phyloP scores from a whole-genome alignment of 1,140 invertebrate genomes.

The Pogonus chalceus region DNA sequence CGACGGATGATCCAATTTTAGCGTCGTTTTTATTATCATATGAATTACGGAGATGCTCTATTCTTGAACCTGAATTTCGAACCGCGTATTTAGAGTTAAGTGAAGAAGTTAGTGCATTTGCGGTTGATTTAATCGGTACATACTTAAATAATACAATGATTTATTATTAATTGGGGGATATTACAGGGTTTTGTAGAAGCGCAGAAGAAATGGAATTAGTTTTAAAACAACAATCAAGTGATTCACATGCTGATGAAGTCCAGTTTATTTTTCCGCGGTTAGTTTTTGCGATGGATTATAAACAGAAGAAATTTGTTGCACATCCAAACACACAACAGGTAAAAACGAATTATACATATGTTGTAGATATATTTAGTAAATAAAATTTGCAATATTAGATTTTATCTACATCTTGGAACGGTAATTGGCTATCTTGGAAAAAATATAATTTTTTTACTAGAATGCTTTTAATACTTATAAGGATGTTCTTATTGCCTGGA shows the following conservation, averaged over 20 bases:
- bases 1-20: conserved; percentile 53
- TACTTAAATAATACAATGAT: background rate
- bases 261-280: conserved; percentile 47
- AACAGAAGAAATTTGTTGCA: conserved; percentile 64
- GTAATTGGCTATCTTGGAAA: conserved; percentile 45
- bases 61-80: conserved; percentile 45
- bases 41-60: conserved; percentile 41
- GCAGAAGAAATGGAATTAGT: conserved; percentile 57
- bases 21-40: conserved; percentile 48
- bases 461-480: conserved; percentile 28
- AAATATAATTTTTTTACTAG: conserved; percentile 31
- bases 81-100: conserved; percentile 45
- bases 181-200: conserved; percentile 43
- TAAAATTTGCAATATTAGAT: conserved; percentile 12
- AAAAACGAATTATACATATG: background rate
- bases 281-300: conserved; percentile 57
- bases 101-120: conserved; percentile 46
- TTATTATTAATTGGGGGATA: conserved; percentile 13
- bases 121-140: conserved; percentile 44
- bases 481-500: conserved; percentile 37
- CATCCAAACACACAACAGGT: conserved; percentile 65
- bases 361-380: conserved; percentile 1
- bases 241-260: conserved; percentile 28
- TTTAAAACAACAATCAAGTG: conserved; percentile 41
- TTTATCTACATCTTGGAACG: conserved; percentile 38